Evolutionary conservation across 2,113 vertebrate genomes (phyloP).

Genomic region (Rhinolophus ferrumequinum): DNA sequence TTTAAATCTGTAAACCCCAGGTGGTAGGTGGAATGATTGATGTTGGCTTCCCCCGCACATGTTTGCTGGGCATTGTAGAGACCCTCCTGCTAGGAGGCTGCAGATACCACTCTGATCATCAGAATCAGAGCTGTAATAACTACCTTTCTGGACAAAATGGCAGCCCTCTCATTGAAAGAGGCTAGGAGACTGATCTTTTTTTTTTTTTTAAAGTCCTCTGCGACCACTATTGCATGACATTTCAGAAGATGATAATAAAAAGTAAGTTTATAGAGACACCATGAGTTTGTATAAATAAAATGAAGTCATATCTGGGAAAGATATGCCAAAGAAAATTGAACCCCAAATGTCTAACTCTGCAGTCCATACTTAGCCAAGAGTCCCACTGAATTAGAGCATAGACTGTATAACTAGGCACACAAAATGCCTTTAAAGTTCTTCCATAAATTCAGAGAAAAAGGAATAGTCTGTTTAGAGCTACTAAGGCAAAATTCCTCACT

Average conservation of each 20-base stretch:
- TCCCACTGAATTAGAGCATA: conserved; percentile 54
- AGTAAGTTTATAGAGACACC: conserved; percentile 54
- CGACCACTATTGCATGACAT: neutral
- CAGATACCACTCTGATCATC: neutral
- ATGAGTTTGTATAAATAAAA: conserved; percentile 48
- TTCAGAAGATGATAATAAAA: conserved; percentile 37
- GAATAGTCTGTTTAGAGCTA: conserved; percentile 56
- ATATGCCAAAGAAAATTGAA: conserved; percentile 52
- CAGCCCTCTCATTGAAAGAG: neutral
- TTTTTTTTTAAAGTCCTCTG: too few species aligned
- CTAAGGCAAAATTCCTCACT: conserved; percentile 57
- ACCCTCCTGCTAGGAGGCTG: neutral
- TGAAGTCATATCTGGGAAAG: conserved; percentile 67
- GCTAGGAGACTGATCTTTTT: neutral
- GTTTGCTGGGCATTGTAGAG: neutral
- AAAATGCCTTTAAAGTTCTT: conserved; percentile 73
- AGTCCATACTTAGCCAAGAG: conserved; percentile 15
- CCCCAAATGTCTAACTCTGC: conserved; percentile 8
- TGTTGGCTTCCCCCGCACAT: neutral
- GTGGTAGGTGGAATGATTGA: fast-evolving
- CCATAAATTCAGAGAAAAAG: conserved; percentile 70
- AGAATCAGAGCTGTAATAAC: neutral
- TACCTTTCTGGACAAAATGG: neutral
- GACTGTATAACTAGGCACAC: conserved; percentile 58
- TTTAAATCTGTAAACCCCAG: neutral